Evolutionary conservation across 2,113 vertebrate genomes (phyloP), one percentile per base, ranked within the genome.

Genomic region (Oceanites oceanicus): DNA sequence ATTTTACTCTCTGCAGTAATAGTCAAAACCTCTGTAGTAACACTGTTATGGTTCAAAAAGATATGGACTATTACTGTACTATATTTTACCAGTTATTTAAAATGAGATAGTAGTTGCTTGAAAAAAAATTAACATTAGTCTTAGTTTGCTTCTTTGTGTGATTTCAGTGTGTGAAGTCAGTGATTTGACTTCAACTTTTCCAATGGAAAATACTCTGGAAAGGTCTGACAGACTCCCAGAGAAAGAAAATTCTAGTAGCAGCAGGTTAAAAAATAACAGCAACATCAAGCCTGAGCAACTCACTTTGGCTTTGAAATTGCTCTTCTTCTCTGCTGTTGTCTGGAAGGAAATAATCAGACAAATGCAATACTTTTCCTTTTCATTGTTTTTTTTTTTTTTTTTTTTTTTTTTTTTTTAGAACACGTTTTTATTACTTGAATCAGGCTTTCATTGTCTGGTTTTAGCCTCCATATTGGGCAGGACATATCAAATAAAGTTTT

Each of bases 401-500:
- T 73, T 72, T 88, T 38, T 38, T 38, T 38, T 38, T n/a, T n/a
- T n/a, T 50, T 92, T 91, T 94, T 59, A 88, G n/a, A 52, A 44
- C 53, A 55, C 11, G 58, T 78, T 96, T 96, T 96, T 13, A 80
- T 96, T 96, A 65, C 49, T 83, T 45, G 36, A 72, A 88, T 88
- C 92, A 96, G 32, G 47, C 40, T 96, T 96, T 53, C 26, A 71
- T 72, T 82, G 36, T 85, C 68, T 80, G 70, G n/a, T 95, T 94
- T 73, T 66, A 94, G 20, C 29, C 13, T 67, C 59, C 77, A 47
- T 47, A 11, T 67, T 76, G 56, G 78, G 70, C 62, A 92, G 58
- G 42, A 86, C 12, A 81, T 86, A 90, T 79, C 81, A 96, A 97
- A 95, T 62, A 93, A 58, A 71, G 32, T 93, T 94, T 91, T 52